phyloP scores from a whole-genome alignment of 2,113 vertebrate genomes.

The Thunnus maccoyii region DNA sequence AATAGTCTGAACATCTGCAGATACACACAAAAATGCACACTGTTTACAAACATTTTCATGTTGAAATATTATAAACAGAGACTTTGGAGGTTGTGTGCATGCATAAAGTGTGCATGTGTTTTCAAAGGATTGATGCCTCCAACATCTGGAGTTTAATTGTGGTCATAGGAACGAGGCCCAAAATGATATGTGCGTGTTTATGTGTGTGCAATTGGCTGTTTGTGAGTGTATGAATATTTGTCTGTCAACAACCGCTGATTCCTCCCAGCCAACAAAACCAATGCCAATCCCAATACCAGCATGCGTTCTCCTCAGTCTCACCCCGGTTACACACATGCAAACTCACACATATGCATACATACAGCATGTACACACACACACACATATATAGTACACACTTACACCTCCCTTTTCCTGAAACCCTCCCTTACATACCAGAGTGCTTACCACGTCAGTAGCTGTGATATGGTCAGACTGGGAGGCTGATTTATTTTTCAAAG shows the following conservation, averaged over 20 bases:
- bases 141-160: constrained; percentile 53
- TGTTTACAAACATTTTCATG: constrained; percentile 45
- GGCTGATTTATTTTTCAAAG: constrained; percentile 64
- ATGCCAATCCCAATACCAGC: constrained; percentile 5
- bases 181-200: constrained; percentile 31
- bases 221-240: constrained; percentile 28
- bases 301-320: constrained; percentile 16
- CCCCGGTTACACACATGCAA: constrained; percentile 7
- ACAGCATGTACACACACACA: constrained; percentile 17
- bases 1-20: constrained; percentile 20
- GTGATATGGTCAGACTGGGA: constrained; percentile 56
- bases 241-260: constrained; percentile 13
- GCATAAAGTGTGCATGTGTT: not conserved
- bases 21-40: not conserved
- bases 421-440: constrained; percentile 75
- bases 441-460: constrained; percentile 60
- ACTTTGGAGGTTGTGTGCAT: not conserved
- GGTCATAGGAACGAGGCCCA: constrained; percentile 21
- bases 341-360: constrained; percentile 18
- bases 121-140: constrained; percentile 30
- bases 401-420: constrained; percentile 64
- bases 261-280: not conserved
- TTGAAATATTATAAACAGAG: constrained; percentile 36
- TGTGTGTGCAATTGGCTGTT: constrained; percentile 32
- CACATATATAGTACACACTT: constrained; percentile 24